Conservation (phyloP, 1,140 invertebrate genomes). For the Drosophila tristis region DNA sequence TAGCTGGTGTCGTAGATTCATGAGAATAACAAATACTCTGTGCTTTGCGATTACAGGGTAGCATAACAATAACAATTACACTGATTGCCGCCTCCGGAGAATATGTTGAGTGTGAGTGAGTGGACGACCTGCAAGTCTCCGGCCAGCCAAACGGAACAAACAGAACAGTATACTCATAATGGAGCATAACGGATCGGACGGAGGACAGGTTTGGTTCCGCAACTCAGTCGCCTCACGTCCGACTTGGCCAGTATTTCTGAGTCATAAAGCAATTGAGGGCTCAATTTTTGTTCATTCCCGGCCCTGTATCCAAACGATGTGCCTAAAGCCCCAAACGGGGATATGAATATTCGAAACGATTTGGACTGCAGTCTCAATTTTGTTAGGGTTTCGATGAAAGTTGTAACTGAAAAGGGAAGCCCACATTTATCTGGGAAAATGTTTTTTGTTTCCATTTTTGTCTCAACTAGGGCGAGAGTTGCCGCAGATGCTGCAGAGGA, state of each 20-base stretch:
- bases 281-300: slow-evolving; percentile 51
- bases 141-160: slow-evolving; percentile 45
- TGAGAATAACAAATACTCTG: not conserved
- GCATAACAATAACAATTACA: slow-evolving; percentile 74
- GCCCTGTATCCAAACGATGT: slow-evolving; percentile 37
- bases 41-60: too few relatives aligned
- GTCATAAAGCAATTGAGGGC: slow-evolving; percentile 74
- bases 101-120: slow-evolving; percentile 52
- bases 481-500: slow-evolving; percentile 13
- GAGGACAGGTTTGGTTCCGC: slow-evolving; percentile 2
- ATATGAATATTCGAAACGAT: slow-evolving; percentile 55
- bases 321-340: slow-evolving; percentile 39
- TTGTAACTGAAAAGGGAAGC: slow-evolving; percentile 22
- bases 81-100: slow-evolving; percentile 70
- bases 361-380: slow-evolving; percentile 63
- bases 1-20: too few relatives aligned
- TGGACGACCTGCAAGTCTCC: slow-evolving; percentile 41
- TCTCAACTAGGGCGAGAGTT: slow-evolving; percentile 30
- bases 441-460: slow-evolving; percentile 71
- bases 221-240: slow-evolving; percentile 31
- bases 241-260: slow-evolving; percentile 42
- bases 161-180: too few relatives aligned
- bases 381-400: slow-evolving; percentile 40
- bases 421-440: slow-evolving; percentile 70
- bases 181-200: slow-evolving; percentile 20